phyloP scores from a whole-genome alignment of 1,140 invertebrate genomes.

The Sycophila sp. region DNA sequence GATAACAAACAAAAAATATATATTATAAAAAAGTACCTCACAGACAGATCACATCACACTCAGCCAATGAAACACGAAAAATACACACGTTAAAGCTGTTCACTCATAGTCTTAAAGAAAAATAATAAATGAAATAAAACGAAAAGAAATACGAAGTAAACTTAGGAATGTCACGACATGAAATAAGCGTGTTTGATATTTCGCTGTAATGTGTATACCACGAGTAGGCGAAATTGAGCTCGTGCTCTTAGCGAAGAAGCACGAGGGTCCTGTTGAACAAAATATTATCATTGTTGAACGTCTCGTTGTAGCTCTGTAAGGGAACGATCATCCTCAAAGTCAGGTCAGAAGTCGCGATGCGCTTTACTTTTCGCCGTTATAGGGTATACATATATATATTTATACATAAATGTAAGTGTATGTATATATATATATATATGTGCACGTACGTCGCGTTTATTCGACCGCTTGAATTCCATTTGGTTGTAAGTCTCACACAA shows the following conservation, averaged over 20 bases:
- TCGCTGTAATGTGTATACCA: too few species aligned
- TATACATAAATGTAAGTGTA: too few species aligned
- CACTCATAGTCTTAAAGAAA: not conserved
- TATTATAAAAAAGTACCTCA: slow-evolving; percentile 11
- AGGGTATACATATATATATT: too few species aligned
- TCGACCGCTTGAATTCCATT: not conserved
- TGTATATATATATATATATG: too few species aligned
- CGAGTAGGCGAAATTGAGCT: too few species aligned
- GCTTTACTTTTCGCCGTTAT: slow-evolving; percentile 7
- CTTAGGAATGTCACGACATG: too few species aligned
- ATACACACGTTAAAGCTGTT: slow-evolving; percentile 42
- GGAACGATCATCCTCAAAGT: slow-evolving; percentile 24
- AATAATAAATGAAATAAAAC: not conserved
- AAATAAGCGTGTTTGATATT: too few species aligned
- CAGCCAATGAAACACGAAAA: slow-evolving; percentile 42
- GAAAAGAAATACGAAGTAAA: too few species aligned
- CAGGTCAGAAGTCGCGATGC: slow-evolving; percentile 23
- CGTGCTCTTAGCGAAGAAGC: too few species aligned
- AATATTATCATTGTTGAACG: slow-evolving; percentile 25
- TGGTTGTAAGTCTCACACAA: not conserved
- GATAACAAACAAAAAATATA: not conserved
- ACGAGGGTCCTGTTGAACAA: slow-evolving; percentile 10
- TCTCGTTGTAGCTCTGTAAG: slow-evolving; percentile 27
- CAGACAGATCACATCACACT: slow-evolving; percentile 26
- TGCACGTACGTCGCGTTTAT: not conserved